Evolutionary conservation across 1,140 invertebrate genomes (phyloP), one percentile per base, ranked within the genome.

Genomic region (Drosophila yakuba): DNA sequence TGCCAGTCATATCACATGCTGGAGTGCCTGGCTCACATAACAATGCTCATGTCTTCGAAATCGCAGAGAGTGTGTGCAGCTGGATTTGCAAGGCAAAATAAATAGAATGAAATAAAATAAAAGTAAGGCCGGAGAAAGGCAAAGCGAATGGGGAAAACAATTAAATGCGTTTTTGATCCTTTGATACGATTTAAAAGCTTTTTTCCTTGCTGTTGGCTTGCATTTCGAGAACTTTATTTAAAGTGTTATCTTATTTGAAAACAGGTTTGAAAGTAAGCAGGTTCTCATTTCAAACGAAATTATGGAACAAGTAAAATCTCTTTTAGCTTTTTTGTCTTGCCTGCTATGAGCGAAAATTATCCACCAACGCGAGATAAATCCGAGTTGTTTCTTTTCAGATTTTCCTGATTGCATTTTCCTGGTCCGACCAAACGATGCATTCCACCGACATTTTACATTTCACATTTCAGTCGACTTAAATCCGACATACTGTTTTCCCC

Each of bases 151-250:
- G 20, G 63, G 36, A 36, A 71, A 71, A 71, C 67, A 71, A 71
- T 71, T 71, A 58, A 71, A 71, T 71, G 51, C 52, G 35, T 58
- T 58, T 71, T 44, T 50, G 51, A 58, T 71, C 36, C 67, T 71
- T 71, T 71, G 67, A 71, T 57, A 11, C 43, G 67, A 71, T 71
- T 71, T 43, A 7, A 5, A 48, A 17, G 50, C 52, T 69, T 71
- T 41, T 51, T 39, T 41, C 38, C 51, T 35, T 8, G 0, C 12
- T 15, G 23, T 4, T 10, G 4, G 25, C 14, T 71, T 25, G 48
- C 47, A 28, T 38, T 69, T 32, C 2, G 28, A 14, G 57, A 4
- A 15, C 36, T 4, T 5, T n/a, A 10, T 10, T 32, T 32, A 32
- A 32, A 32, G 10, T 32, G 32, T 8, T 32, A 32, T 32, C 32